Conservation (phyloP, 2,797 vertebrate genomes). For the Adrianichthys oophorus region DNA sequence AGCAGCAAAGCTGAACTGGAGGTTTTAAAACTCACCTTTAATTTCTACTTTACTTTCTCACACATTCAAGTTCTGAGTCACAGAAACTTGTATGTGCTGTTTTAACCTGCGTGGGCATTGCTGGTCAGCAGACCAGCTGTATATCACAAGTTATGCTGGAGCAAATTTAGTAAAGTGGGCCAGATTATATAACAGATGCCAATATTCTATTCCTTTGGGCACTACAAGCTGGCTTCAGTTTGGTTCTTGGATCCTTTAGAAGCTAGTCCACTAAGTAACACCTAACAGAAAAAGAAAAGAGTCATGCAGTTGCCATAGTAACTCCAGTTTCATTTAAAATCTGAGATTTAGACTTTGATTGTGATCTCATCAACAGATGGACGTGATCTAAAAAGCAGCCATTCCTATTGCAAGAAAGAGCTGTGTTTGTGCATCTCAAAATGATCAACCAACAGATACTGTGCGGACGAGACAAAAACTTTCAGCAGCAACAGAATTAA, state of each 20-base stretch:
- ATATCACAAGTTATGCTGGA: constrained; percentile 26
- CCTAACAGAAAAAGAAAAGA: constrained; percentile 21
- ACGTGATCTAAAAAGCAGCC: constrained; percentile 18
- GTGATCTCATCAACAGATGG: constrained; percentile 16
- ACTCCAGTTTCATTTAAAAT: constrained; percentile 33
- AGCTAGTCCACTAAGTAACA: constrained; percentile 23
- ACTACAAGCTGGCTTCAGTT: constrained; percentile 12
- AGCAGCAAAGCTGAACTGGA: constrained; percentile 46
- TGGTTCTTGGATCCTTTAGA: constrained; percentile 20
- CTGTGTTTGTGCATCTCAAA: constrained; percentile 3
- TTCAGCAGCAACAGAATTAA: not conserved
- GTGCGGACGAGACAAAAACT: constrained; percentile 18
- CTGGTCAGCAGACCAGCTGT: constrained; percentile 36
- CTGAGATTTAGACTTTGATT: constrained; percentile 22
- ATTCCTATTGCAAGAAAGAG: not conserved
- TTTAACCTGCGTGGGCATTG: constrained; percentile 30
- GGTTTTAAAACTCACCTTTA: constrained; percentile 52
- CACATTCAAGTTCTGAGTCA: constrained; percentile 40
- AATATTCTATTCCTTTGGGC: constrained; percentile 30
- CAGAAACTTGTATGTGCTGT: constrained; percentile 16
- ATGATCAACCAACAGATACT: not conserved
- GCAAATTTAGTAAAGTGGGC: constrained; percentile 18
- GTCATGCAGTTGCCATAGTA: constrained; percentile 43
- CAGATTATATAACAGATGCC: constrained; percentile 48
- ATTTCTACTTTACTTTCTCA: constrained; percentile 51